Evolutionary conservation across 2,113 vertebrate species (phyloP).

Genomic region (Gadus chalcogrammus): DNA sequence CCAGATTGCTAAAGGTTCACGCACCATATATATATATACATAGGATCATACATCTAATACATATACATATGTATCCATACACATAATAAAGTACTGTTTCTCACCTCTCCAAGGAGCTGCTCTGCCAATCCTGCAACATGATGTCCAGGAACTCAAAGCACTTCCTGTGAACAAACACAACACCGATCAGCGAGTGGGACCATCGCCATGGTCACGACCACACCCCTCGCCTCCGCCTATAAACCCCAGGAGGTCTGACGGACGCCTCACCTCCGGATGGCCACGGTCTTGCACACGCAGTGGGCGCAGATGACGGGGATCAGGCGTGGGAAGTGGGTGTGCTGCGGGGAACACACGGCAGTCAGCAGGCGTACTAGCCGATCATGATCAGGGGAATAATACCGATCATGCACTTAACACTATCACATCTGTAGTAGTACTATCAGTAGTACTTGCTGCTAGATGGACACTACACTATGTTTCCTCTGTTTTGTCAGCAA

Average conservation of each 20-base stretch:
- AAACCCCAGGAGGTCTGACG: no score
- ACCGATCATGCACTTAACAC: background rate
- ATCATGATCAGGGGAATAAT: background rate
- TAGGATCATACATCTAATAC: background rate
- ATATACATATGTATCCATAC: background rate
- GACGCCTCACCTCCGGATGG: slow-evolving; percentile 82
- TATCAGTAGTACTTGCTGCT: no score
- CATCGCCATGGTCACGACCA: no score
- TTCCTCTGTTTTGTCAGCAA: no score
- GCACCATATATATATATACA: background rate
- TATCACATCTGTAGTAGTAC: no score
- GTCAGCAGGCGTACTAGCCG: background rate
- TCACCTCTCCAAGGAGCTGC: slow-evolving; percentile 86
- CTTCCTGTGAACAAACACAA: background rate
- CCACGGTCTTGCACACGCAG: slow-evolving; percentile 91
- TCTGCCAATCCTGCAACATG: slow-evolving; percentile 89
- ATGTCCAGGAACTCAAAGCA: slow-evolving; percentile 88
- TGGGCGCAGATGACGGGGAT: slow-evolving; percentile 95
- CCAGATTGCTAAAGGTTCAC: no score
- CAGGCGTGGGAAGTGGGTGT: slow-evolving; percentile 92
- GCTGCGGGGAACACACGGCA: slow-evolving; percentile 65
- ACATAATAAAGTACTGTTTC: slow-evolving; percentile 5
- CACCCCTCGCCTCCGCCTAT: no score
- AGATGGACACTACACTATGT: no score
- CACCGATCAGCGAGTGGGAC: no score